These are phyloP conservation scores for Emydoidea blandingii DNA, from an alignment of 2,797 vertebrate species.

Conservation along the genomic window DNA sequence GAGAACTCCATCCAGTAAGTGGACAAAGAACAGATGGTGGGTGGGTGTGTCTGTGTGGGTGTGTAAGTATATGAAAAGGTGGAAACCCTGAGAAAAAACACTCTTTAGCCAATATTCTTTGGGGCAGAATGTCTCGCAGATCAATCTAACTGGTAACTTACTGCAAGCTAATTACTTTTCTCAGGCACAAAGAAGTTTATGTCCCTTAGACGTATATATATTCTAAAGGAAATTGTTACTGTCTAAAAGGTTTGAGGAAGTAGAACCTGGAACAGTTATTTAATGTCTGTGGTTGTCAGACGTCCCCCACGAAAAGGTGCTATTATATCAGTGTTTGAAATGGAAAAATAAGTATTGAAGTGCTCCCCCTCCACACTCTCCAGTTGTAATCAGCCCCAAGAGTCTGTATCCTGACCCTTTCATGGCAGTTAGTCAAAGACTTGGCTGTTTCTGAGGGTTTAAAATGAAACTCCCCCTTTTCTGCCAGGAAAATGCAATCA, in stretches of 20 bases:
- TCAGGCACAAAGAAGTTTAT: neutral
- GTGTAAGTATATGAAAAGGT: neutral
- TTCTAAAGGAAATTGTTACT: neutral
- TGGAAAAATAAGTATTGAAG: neutral
- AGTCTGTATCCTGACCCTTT: neutral
- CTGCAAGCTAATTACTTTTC: neutral
- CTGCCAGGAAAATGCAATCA: neutral
- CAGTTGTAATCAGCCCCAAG: neutral
- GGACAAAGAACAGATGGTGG: constrained; percentile 21
- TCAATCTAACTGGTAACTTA: neutral
- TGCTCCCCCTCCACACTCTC: neutral
- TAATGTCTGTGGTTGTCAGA: neutral
- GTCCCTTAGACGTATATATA: neutral
- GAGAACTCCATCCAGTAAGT: constrained; percentile 99
- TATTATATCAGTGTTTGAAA: neutral
- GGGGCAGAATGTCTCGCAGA: neutral
- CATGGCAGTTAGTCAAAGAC: neutral
- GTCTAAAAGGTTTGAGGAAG: neutral
- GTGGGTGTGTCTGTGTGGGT: neutral
- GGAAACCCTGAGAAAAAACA: neutral
- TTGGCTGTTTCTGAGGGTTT: rapidly evolving
- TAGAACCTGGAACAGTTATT: neutral
- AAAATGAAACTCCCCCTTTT: neutral
- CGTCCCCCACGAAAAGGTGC: neutral
- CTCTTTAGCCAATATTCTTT: neutral